A percentile compares a stretch with the other conserved stretches of the same genome.
Evolutionary conservation across 1,140 invertebrate genomes (phyloP).

Genomic region (Triops longicaudatus): DNA sequence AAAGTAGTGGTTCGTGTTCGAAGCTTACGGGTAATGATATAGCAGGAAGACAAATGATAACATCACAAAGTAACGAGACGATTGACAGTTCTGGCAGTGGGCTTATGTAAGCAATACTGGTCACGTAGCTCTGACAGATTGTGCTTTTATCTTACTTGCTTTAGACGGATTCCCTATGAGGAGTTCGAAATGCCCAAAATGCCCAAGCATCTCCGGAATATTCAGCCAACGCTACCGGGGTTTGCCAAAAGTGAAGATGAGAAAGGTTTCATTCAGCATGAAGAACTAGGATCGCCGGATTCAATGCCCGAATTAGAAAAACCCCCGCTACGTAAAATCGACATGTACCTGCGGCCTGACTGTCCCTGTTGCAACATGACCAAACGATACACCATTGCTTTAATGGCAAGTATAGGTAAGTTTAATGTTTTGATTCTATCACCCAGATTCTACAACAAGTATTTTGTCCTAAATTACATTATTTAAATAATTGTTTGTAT

Average conservation of each 20-base stretch:
- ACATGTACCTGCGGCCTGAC: conserved; percentile 77
- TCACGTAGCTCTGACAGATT: neutral
- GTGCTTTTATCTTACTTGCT: neutral
- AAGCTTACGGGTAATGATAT: neutral
- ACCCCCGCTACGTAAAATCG: conserved; percentile 73
- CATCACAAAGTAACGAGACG: neutral
- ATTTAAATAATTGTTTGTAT: too few species aligned
- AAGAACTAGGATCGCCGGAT: conserved; percentile 33
- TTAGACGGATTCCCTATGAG: conserved; percentile 20
- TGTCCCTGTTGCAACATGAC: conserved; percentile 66
- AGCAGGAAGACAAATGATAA: neutral
- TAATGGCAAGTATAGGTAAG: conserved; percentile 69
- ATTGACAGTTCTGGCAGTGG: neutral
- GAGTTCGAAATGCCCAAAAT: conserved; percentile 29
- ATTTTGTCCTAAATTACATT: too few species aligned
- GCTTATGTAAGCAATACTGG: neutral
- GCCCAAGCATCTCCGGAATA: conserved; percentile 26
- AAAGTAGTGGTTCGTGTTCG: neutral
- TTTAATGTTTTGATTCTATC: neutral
- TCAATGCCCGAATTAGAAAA: conserved; percentile 45
- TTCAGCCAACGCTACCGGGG: conserved; percentile 23
- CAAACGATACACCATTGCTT: conserved; percentile 76
- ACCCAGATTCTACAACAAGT: neutral
- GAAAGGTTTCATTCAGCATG: conserved; percentile 32
- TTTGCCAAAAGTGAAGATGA: conserved; percentile 33